phyloP scores from a whole-genome alignment of 2,113 vertebrate species.

The Heterotilapia buettikoferi region DNA sequence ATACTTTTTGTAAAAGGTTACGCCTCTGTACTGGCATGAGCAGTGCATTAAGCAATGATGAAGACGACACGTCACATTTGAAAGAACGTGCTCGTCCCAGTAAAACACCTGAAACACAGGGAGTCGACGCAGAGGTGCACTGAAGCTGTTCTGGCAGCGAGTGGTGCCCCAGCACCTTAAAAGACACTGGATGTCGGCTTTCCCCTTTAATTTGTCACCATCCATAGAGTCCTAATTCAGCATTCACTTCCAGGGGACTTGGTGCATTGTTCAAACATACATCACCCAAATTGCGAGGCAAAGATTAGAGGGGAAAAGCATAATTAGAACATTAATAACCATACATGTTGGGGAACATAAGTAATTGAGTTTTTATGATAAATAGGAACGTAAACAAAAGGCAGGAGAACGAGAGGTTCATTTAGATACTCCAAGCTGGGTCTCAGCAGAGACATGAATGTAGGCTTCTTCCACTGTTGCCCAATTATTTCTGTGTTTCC shows the following conservation, averaged over 20 bases:
- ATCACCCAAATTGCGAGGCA: slow-evolving; percentile 52
- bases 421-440: slow-evolving; percentile 31
- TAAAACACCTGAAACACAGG: neutral
- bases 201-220: neutral
- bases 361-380: slow-evolving; percentile 50
- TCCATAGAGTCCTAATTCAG: neutral
- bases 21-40: neutral
- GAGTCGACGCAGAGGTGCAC: neutral
- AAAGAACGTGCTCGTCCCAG: neutral
- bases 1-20: neutral
- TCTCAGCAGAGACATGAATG: slow-evolving; percentile 25
- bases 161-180: neutral
- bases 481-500: slow-evolving; percentile 63
- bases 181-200: neutral
- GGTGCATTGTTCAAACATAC: slow-evolving; percentile 28
- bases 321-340: slow-evolving; percentile 71
- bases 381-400: slow-evolving; percentile 61
- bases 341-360: slow-evolving; percentile 54
- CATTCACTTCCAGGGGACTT: slow-evolving; percentile 26
- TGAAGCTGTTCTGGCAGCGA: neutral
- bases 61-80: rapidly evolving
- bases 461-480: slow-evolving; percentile 44
- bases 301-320: slow-evolving; percentile 50
- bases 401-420: slow-evolving; percentile 30
- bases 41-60: rapidly evolving